Evolutionary conservation across 1,140 invertebrate genomes (phyloP).

Genomic region (Oreohelix idahoensis): DNA sequence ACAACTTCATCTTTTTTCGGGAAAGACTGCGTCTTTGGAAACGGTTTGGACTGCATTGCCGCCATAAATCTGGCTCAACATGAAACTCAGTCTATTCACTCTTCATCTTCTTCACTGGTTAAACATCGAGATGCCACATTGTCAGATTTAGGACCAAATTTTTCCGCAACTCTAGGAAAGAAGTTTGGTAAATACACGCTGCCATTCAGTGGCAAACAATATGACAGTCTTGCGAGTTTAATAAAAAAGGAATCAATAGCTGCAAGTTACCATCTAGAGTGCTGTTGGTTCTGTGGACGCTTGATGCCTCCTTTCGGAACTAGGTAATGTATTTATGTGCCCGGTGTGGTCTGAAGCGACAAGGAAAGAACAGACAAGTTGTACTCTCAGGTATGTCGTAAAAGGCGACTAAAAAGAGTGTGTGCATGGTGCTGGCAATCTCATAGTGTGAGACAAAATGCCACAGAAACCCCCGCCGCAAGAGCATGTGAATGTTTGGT

Average conservation of each 20-base stretch:
- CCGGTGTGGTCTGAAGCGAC: background rate
- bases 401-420: no score
- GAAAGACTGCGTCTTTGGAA: background rate
- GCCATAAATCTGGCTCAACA: background rate
- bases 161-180: background rate
- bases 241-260: constrained; percentile 54
- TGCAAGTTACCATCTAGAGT: constrained; percentile 64
- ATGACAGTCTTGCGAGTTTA: background rate
- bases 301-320: constrained; percentile 50
- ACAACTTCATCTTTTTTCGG: background rate
- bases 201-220: background rate
- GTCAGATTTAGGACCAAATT: background rate
- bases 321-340: background rate
- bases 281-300: constrained; percentile 68
- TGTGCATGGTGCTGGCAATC: no score
- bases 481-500: no score
- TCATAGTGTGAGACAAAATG: no score
- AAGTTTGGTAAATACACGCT: background rate
- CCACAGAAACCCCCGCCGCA: no score
- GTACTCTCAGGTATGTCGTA: no score
- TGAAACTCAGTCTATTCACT: background rate
- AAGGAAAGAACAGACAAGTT: background rate
- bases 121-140: background rate
- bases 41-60: background rate
- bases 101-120: background rate